Evolutionary conservation across 2,888 invertebrate species (phyloP), one percentile per base, ranked within the genome.

Genomic region (Zaprionus obscuricornis): DNA sequence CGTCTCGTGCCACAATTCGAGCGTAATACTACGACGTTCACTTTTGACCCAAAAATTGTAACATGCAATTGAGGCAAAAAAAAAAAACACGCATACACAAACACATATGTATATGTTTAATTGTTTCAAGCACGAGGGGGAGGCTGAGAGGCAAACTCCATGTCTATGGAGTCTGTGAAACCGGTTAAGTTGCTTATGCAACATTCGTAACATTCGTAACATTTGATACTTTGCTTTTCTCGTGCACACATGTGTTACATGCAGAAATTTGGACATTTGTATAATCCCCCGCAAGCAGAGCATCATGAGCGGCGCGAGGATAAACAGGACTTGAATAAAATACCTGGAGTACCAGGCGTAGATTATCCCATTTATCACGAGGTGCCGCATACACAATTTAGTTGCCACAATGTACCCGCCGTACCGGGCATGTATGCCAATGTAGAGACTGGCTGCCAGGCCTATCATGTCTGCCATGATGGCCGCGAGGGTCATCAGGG

Each of bases 351-450:
- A 0, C 93, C 96, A 0, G 96, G 96, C 1, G 93, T 95, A 1
- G 96, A 96, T 90, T 96, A 93, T 90, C 96, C 96, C 0, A 91
- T 96, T 45, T 96, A 93, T 89, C 95, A 95, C 87, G 90, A 91
- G 62, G 94, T 96, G 1, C 96, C 96, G 0, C 92, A 93, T 20
- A 96, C 96, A 11, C 92, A 93, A 71, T 96, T 96, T 91, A 94
- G 94, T 1, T 96, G 96, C 86, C 92, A 93, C 40, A 92, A 94
- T 74, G 96, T 96, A 27, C 96, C 96, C 0, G 94, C 93, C 13
- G 92, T 93, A 46, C 96, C 96, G 1, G 96, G 96, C 72, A 96
- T 96, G 93, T 96, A 96, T 88, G 96, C 96, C n/a, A 96, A 96
- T 86, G 94, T 95, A 1, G 96, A 96, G 89, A 94, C 96, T 67